Percentiles rank a stretch among this genome's conserved stretches.
phyloP scores from a whole-genome alignment of 2,797 vertebrate genomes.

The Spheniscus humboldti region DNA sequence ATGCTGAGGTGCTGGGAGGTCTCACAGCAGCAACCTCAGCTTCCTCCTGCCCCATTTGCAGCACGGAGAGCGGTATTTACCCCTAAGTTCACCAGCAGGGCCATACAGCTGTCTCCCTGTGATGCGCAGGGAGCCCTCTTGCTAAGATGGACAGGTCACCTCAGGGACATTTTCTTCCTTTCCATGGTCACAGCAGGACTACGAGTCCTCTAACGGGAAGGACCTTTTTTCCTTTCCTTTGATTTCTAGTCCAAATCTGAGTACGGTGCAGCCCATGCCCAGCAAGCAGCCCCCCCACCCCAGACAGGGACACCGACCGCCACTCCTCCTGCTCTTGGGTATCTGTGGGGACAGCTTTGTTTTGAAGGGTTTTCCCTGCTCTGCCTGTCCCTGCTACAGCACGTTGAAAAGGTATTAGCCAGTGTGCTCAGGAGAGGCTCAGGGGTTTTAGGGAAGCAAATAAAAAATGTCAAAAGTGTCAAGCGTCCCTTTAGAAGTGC shows the following conservation, averaged over 20 bases:
- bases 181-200: not conserved
- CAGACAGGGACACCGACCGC: not conserved
- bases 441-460: not conserved
- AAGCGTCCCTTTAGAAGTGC: no score
- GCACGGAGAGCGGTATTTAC: not conserved
- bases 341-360: not conserved
- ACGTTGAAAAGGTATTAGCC: not conserved
- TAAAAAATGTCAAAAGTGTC: not conserved
- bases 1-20: not conserved
- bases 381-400: rapidly evolving
- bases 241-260: not conserved
- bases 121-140: not conserved
- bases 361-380: not conserved
- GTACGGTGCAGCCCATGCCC: rapidly evolving
- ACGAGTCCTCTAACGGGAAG: not conserved
- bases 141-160: not conserved
- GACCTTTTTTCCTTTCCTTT: not conserved
- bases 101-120: not conserved
- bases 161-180: not conserved
- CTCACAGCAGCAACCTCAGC: not conserved
- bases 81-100: not conserved
- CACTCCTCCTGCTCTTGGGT: not conserved
- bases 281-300: not conserved
- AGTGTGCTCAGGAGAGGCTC: not conserved
- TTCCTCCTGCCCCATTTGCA: not conserved